These are phyloP conservation scores for Muntiacus muntjak DNA, from an alignment of 2,113 vertebrate genomes.

Conservation along the genomic window DNA sequence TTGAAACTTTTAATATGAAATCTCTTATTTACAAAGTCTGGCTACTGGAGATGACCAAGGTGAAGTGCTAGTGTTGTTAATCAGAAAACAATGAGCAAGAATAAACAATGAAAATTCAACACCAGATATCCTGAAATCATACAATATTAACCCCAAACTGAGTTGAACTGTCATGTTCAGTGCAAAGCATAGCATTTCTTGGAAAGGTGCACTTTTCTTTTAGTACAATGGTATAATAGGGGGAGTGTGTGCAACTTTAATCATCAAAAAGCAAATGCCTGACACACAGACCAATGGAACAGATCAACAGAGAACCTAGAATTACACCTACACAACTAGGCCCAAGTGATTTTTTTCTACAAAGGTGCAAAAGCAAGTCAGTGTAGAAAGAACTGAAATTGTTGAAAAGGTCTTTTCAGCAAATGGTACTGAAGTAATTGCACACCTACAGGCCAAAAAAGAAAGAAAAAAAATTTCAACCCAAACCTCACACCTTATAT, in stretches of 20 bases:
- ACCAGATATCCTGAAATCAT: background rate
- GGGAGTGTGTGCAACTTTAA: background rate
- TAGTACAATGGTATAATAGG: background rate
- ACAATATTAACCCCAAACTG: background rate
- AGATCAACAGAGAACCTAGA: background rate
- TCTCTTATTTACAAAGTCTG: background rate
- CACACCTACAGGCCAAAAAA: background rate
- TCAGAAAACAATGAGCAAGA: background rate
- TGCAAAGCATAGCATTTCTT: background rate
- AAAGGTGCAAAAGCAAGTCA: background rate
- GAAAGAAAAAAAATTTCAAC: background rate
- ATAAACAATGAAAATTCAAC: background rate
- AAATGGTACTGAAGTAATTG: background rate
- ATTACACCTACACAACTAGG: background rate
- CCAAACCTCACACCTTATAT: background rate
- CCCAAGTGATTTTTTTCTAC: background rate
- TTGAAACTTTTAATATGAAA: background rate
- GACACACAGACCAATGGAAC: background rate
- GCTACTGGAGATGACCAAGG: background rate
- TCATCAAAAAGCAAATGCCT: background rate
- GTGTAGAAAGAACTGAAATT: background rate
- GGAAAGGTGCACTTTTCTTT: background rate
- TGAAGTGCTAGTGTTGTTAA: background rate
- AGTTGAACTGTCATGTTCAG: background rate
- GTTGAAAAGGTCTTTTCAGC: background rate